Conservation (phyloP, 2,113 vertebrate genomes). For the Puffinus mauretanicus region DNA sequence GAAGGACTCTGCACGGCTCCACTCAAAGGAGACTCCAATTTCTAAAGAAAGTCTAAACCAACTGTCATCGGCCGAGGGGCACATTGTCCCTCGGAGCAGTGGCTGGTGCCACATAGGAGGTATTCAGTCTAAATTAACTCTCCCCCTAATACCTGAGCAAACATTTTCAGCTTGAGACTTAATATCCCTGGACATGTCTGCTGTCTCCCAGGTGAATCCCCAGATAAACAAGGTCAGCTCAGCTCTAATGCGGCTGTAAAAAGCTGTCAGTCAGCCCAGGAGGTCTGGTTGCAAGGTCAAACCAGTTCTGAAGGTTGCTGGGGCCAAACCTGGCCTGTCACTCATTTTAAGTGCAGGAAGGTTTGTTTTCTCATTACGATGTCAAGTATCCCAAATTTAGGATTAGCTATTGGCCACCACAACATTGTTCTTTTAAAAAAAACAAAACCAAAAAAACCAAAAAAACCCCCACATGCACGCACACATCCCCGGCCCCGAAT, state of each 20-base stretch:
- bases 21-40: not conserved
- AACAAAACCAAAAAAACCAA: not conserved
- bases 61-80: not conserved
- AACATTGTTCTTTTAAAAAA: not conserved
- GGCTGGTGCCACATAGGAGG: slow-evolving; percentile 57
- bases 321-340: slow-evolving; percentile 57
- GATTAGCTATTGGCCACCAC: slow-evolving; percentile 11
- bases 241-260: slow-evolving; percentile 66
- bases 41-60: not conserved
- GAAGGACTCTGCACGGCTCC: not conserved
- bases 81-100: not conserved
- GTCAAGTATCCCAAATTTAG: slow-evolving; percentile 61
- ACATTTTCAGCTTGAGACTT: slow-evolving; percentile 62
- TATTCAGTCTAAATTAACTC: slow-evolving; percentile 59
- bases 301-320: slow-evolving; percentile 67
- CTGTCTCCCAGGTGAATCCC: slow-evolving; percentile 71
- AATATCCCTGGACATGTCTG: slow-evolving; percentile 68
- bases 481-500: not conserved
- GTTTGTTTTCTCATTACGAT: slow-evolving; percentile 52
- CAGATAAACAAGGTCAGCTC: slow-evolving; percentile 71
- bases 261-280: slow-evolving; percentile 69
- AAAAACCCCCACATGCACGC: not conserved
- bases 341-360: slow-evolving; percentile 66
- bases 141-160: slow-evolving; percentile 65
- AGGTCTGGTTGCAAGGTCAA: slow-evolving; percentile 70